Evolutionary conservation across 2,888 invertebrate genomes (phyloP), one percentile per base, ranked within the genome.

Genomic region (Oscheius onirici): DNA sequence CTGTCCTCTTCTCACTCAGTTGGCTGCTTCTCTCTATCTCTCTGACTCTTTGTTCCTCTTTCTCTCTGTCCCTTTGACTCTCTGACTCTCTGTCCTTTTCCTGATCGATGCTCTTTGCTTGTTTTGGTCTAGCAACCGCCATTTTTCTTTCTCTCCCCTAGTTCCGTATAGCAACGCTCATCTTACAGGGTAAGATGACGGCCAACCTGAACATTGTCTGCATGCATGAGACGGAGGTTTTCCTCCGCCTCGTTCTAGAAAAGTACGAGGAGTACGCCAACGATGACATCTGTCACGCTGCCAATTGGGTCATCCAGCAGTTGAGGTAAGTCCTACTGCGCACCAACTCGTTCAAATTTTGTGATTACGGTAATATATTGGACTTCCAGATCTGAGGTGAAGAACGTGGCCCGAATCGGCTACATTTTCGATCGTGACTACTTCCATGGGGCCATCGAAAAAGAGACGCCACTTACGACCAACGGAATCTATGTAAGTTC

Each of bases 401-500:
- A 10, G 34, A 22, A n/a, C n/a, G 58, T 17, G 8, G 5, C 34
- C 20, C 34, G 58, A 8, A 17, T 58, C 20, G 40, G 41, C n/a
- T 58, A 58, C 34, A 6, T 40, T n/a, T 40, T 58, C 20, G 41
- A 58, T 34, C 15, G 41, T 3, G 20, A 34, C 40, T 20, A n/a
- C n/a, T 58, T 58, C 58, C n/a, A 58, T 15, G 58, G 41, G 8
- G 41, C 6, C 6, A 52, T 63, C 46, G 63, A 46, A n/a, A 46
- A 49, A n/a, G 63, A 63, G 49, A 46, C 49, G 15, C n/a, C 24
- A 1, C 63, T 63, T 10, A 63, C 63, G 15, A 63, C 63, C 11
- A 63, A 63, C 46, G 34, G 49, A 6, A 26, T 63, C 63, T 63
- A 26, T 20, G 63, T 63, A n/a, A 63, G 63, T 63, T n/a, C 10